Conservation (phyloP, 2,888 invertebrate species). For the Thalpophila matura region DNA sequence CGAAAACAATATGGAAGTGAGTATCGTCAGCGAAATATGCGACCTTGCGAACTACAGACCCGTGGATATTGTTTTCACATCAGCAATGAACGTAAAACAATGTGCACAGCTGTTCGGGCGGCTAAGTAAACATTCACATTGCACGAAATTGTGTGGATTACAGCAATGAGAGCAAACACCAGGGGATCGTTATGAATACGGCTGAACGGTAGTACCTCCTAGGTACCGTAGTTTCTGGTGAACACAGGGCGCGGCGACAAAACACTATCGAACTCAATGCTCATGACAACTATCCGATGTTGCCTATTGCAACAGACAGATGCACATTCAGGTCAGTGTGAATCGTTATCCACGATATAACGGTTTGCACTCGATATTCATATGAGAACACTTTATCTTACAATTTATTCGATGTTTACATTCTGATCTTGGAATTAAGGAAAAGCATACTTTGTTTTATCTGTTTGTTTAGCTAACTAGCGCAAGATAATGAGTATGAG, state of each 20-base stretch:
- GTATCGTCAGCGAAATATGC: constrained; percentile 13
- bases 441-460: constrained; percentile 26
- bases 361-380: constrained; percentile 41
- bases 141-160: constrained; percentile 33
- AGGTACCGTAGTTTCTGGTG: constrained; percentile 30
- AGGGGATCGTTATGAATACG: constrained; percentile 25
- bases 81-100: constrained; percentile 46
- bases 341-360: constrained; percentile 47
- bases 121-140: constrained; percentile 39
- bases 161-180: constrained; percentile 29
- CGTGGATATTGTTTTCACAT: constrained; percentile 38
- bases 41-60: constrained; percentile 38
- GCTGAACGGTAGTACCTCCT: not conserved
- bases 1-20: constrained; percentile 7
- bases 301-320: constrained; percentile 46
- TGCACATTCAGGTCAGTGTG: constrained; percentile 63
- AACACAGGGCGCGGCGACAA: constrained; percentile 22
- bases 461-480: constrained; percentile 15
- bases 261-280: constrained; percentile 26
- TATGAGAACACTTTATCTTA: constrained; percentile 39
- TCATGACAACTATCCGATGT: constrained; percentile 29
- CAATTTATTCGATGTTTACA: constrained; percentile 41
- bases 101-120: constrained; percentile 47
- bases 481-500: too few relatives aligned
- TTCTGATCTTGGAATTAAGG: constrained; percentile 25